Evolutionary conservation across 2,888 invertebrate species (phyloP), one percentile per base, ranked within the genome.

Genomic region (Copidosoma aretas): DNA sequence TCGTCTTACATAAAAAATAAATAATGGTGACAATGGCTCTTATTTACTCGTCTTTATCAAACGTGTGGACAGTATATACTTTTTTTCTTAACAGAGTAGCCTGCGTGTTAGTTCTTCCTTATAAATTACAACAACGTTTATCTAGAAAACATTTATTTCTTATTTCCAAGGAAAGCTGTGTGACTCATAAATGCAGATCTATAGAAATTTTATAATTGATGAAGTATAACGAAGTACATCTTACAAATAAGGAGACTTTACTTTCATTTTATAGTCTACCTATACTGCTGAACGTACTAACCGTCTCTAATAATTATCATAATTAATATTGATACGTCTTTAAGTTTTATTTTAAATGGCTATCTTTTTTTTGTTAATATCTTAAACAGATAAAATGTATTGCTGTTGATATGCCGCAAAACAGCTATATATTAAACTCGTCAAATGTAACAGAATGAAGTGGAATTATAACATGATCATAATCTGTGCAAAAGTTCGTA

Each of bases 1-100:
- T 70, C 60, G 52, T 64, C 32, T 63, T 64, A 60, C 67, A 70
- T 70, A 67, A 67, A 70, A 65, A 70, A 70, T 67, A 67, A 70
- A 67, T 57, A 63, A 63, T 49, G 52, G 64, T 64, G 70, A 58
- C 63, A 46, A 67, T 67, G 63, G 51, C 53, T 67, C 64, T 70
- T 66, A 64, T 64, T 64, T 14, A 46, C 56, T 67, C 8, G 51
- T 60, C 64, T 61, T 66, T 66, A 67, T 67, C 70, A 67, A 70
- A 70, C 67, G 63, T 70, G 57, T 64, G 64, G 70, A 70, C 67
- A 70, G 64, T 70, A 46, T 70, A 70, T 67, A 17, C 17, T 46
- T 3, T 46, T 46, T 3, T 46, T 67, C 60, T 70, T 57, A 70
- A 67, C 64, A 64, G 49, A 60, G 41, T 70, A 60, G 67, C 70